phyloP scores from a whole-genome alignment of 2,888 invertebrate species.

The Diarsia brunnea region DNA sequence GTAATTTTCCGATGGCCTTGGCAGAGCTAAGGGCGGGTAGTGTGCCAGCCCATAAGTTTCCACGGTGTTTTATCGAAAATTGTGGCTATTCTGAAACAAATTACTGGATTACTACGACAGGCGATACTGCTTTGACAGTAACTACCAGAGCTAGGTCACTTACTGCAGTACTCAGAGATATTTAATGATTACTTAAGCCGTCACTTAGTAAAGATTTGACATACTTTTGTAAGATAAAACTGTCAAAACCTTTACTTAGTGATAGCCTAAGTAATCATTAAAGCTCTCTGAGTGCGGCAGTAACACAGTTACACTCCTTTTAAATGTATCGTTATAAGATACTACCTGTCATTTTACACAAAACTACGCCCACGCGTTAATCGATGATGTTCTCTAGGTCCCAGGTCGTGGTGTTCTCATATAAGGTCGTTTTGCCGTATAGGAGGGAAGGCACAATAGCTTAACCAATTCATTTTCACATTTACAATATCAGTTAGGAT shows the following conservation, averaged over 20 bases:
- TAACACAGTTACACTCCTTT: not conserved
- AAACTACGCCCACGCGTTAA: not conserved
- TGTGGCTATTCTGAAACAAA: slow-evolving; percentile 45
- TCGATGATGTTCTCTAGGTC: not conserved
- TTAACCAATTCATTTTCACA: not conserved
- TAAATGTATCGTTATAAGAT: too few relatives aligned
- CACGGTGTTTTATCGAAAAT: slow-evolving; percentile 49
- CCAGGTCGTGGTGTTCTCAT: not conserved
- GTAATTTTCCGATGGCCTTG: slow-evolving; percentile 14
- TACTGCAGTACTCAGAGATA: too few relatives aligned
- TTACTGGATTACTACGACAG: slow-evolving; percentile 29
- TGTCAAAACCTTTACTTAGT: too few relatives aligned
- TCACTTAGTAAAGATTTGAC: too few relatives aligned
- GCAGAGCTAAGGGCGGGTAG: slow-evolving; percentile 19
- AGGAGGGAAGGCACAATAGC: not conserved
- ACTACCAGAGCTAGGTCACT: slow-evolving; percentile 17
- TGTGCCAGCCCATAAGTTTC: slow-evolving; percentile 21
- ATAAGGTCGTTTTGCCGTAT: not conserved
- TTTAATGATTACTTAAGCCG: too few relatives aligned
- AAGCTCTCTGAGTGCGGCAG: too few relatives aligned
- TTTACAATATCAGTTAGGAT: not conserved
- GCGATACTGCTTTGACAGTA: slow-evolving; percentile 25
- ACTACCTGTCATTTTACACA: not conserved
- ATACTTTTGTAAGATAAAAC: too few relatives aligned
- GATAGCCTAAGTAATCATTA: too few relatives aligned